Conservation (phyloP, 1,140 invertebrate species). For the Bradysia coprophila region DNA sequence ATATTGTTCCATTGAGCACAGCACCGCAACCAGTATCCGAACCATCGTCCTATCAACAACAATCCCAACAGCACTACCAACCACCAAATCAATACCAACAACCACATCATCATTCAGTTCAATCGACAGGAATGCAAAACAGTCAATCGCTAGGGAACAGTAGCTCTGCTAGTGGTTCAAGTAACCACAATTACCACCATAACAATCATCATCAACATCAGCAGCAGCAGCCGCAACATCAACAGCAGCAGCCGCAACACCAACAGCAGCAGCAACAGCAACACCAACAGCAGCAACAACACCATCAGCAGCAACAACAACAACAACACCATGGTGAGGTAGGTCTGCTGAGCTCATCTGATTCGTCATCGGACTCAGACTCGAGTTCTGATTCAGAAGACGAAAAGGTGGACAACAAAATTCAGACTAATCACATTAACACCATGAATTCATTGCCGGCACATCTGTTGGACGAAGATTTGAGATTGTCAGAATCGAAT, state of each 20-base stretch:
- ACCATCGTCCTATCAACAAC: conserved; percentile 11
- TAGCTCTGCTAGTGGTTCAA: neutral
- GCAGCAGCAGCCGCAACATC: conserved; percentile 6
- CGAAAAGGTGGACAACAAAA: conserved; percentile 2
- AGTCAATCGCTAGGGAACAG: neutral
- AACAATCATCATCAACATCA: conserved; percentile 8
- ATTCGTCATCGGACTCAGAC: neutral
- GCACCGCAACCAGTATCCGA: conserved; percentile 8
- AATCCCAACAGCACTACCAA: conserved; percentile 11
- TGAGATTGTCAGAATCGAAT: conserved; percentile 40
- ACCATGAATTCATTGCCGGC: neutral
- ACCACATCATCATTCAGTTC: conserved; percentile 6
- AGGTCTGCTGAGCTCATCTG: neutral
- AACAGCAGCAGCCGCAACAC: conserved; percentile 3
- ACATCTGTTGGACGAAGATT: conserved; percentile 36
- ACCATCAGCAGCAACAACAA: conserved; percentile 4
- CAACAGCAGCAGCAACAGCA: neutral
- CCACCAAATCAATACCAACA: conserved; percentile 9
- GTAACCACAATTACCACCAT: conserved; percentile 4
- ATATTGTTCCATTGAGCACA: conserved; percentile 14
- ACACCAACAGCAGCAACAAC: conserved; percentile 6
- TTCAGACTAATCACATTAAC: conserved; percentile 3
- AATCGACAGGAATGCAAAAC: neutral
- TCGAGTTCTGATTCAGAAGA: neutral
- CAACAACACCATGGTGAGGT: conserved; percentile 7